phyloP scores from a whole-genome alignment of 2,113 vertebrate species.

The Catagonus wagneri region DNA sequence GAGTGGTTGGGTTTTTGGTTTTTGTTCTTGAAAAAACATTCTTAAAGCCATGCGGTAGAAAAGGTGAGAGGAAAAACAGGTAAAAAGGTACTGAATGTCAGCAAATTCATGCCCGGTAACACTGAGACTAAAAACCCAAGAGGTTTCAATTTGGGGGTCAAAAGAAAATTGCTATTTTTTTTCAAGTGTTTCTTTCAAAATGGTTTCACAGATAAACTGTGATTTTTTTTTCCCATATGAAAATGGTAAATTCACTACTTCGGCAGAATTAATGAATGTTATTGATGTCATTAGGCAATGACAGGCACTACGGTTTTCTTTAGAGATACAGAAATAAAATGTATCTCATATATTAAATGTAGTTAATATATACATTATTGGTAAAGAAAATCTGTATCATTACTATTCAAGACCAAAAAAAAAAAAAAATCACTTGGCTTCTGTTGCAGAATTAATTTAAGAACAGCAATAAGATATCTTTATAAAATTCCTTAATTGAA shows the following conservation, averaged over 20 bases:
- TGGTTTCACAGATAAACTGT: slow-evolving; percentile 7
- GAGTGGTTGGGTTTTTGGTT: too few species aligned
- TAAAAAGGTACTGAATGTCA: not conserved
- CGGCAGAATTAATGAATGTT: slow-evolving; percentile 58
- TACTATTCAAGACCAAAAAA: slow-evolving; percentile 71
- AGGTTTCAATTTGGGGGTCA: slow-evolving; percentile 23
- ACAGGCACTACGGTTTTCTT: slow-evolving; percentile 48
- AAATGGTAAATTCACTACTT: slow-evolving; percentile 34
- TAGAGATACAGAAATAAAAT: slow-evolving; percentile 62
- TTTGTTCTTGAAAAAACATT: not conserved
- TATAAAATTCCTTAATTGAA: slow-evolving; percentile 75
- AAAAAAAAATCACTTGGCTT: slow-evolving; percentile 75
- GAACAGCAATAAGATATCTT: slow-evolving; percentile 71
- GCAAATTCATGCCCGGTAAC: not conserved
- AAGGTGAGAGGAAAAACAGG: not conserved
- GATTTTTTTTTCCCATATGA: not conserved
- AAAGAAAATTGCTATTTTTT: slow-evolving; percentile 28
- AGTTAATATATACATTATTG: slow-evolving; percentile 72
- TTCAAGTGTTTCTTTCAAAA: slow-evolving; percentile 38
- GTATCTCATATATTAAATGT: slow-evolving; percentile 52
- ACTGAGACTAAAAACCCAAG: not conserved
- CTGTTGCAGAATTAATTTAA: slow-evolving; percentile 74
- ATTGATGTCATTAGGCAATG: slow-evolving; percentile 49
- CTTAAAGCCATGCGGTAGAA: not conserved
- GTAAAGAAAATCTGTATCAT: slow-evolving; percentile 70